Evolutionary conservation across 2,888 invertebrate species (phyloP).

Genomic region (Orthonevra nobilis): DNA sequence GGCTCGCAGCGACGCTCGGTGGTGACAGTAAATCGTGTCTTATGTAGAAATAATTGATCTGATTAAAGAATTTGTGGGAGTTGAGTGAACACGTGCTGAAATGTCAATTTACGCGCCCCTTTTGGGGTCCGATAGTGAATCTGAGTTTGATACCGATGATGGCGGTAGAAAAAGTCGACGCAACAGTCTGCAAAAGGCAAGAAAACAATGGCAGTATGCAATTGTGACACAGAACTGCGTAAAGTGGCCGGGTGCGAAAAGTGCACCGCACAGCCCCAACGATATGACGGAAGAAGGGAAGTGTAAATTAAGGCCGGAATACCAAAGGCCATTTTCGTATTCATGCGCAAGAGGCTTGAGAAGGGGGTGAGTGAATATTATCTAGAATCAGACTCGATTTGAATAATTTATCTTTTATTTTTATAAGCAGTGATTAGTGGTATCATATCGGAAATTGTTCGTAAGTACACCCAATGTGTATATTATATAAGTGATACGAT

Average conservation of each 20-base stretch:
- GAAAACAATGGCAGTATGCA: conserved; percentile 51
- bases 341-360: conserved; percentile 3
- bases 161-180: conserved; percentile 30
- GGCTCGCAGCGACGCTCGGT: conserved; percentile 16
- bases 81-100: conserved; percentile 24
- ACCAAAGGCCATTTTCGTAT: conserved; percentile 28
- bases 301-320: conserved; percentile 11
- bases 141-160: conserved; percentile 9
- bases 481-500: too few species aligned
- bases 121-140: conserved; percentile 48
- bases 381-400: too few species aligned
- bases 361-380: conserved; percentile 39
- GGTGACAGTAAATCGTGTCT: conserved; percentile 29
- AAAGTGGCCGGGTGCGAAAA: conserved; percentile 31
- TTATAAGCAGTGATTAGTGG: too few species aligned
- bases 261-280: conserved; percentile 1
- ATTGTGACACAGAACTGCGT: conserved; percentile 25
- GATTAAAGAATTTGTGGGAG: conserved; percentile 3
- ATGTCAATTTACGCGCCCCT: conserved; percentile 57
- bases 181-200: conserved; percentile 26
- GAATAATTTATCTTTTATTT: too few species aligned
- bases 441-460: too few species aligned
- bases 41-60: conserved; percentile 25
- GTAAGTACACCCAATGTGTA: too few species aligned
- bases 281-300: not conserved